Evolutionary conservation across 2,888 invertebrate species (phyloP).

Genomic region (Achlya flavicornis): DNA sequence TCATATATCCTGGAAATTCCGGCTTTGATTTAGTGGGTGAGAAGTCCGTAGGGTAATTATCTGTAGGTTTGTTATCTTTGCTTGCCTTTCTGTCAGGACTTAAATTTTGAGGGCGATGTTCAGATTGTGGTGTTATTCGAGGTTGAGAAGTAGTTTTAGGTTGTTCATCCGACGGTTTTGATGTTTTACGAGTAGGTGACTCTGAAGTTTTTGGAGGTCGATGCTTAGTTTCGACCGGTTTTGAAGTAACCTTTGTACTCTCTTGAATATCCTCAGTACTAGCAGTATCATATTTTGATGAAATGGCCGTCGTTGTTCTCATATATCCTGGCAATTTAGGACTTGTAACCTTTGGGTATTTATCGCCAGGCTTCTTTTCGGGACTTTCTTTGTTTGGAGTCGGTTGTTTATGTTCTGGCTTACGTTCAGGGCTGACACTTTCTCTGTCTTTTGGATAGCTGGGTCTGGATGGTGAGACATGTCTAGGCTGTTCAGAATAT

Average conservation of each 20-base stretch:
- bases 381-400: slow-evolving; percentile 21
- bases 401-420: slow-evolving; percentile 22
- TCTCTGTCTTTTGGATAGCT: neutral
- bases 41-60: slow-evolving; percentile 22
- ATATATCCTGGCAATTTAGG: slow-evolving; percentile 24
- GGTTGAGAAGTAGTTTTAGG: neutral
- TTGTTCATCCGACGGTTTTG: slow-evolving; percentile 10
- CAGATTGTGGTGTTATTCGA: slow-evolving; percentile 16
- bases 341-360: slow-evolving; percentile 7
- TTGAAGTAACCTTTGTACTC: slow-evolving; percentile 20
- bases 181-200: slow-evolving; percentile 15
- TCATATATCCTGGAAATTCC: slow-evolving; percentile 28
- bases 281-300: slow-evolving; percentile 28
- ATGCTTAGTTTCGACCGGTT: slow-evolving; percentile 25
- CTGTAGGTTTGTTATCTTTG: slow-evolving; percentile 15
- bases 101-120: slow-evolving; percentile 4
- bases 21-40: slow-evolving; percentile 27
- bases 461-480: neutral
- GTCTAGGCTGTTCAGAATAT: slow-evolving; percentile 6
- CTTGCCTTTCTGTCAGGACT: slow-evolving; percentile 2
- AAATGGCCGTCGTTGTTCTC: slow-evolving; percentile 29
- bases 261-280: slow-evolving; percentile 29
- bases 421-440: slow-evolving; percentile 21
- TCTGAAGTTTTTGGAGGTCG: slow-evolving; percentile 20
- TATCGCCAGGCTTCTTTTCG: slow-evolving; percentile 23